Conservation (phyloP, 2,797 vertebrate species). For the Amazona ochrocephala region DNA sequence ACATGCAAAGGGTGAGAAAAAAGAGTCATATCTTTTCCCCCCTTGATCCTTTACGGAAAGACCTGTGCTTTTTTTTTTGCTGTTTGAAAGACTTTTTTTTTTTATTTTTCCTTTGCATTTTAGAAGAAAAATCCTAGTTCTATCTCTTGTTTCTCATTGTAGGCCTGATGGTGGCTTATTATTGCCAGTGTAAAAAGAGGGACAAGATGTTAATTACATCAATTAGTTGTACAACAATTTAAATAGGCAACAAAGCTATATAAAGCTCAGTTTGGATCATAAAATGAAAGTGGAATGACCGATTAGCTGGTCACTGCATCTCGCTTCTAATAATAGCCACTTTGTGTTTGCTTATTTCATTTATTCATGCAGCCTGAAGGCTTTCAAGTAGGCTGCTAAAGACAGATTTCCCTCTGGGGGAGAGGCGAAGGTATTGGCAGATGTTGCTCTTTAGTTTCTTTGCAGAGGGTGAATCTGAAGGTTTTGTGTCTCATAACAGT, state of each 20-base stretch:
- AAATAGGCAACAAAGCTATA: background rate
- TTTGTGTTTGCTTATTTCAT: background rate
- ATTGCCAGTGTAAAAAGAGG: background rate
- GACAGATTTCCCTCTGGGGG: background rate
- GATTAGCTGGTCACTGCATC: background rate
- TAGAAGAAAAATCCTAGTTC: background rate
- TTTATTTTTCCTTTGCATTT: background rate
- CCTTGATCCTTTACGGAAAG: background rate
- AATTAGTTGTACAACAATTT: background rate
- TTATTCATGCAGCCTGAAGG: background rate
- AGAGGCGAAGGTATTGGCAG: background rate
- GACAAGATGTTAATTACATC: conserved; percentile 15
- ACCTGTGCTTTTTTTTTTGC: background rate
- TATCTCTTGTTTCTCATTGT: background rate
- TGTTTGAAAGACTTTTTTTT: background rate
- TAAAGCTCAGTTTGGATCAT: background rate
- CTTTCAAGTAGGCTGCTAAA: background rate
- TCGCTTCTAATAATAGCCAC: background rate
- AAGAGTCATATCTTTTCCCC: background rate
- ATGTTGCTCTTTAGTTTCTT: background rate
- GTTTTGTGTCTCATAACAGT: background rate
- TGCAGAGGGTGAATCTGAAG: background rate
- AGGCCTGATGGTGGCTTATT: background rate
- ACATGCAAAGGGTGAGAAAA: background rate
- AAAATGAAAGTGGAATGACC: background rate